phyloP scores from a whole-genome alignment of 1,140 invertebrate species.

The Drosophila seguyi region DNA sequence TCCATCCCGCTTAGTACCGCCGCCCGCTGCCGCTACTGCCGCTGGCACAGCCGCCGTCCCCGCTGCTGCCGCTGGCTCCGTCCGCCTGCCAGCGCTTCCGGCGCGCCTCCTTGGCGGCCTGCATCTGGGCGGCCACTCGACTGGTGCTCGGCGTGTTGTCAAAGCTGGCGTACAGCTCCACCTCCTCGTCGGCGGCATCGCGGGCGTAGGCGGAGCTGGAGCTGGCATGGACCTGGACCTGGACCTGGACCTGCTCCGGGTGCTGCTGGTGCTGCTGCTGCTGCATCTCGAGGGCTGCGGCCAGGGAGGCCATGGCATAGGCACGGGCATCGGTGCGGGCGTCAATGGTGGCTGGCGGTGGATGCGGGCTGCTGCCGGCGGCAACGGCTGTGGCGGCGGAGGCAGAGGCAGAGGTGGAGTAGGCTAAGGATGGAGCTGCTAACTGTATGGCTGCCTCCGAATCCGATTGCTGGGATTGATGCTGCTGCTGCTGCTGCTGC shows the following conservation, averaged over 20 bases:
- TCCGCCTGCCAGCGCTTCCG: conserved; percentile 77
- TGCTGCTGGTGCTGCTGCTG: conserved; percentile 49
- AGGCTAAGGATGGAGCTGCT: background rate
- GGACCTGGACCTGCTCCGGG: background rate
- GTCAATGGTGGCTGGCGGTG: conserved; percentile 35
- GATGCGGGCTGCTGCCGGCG: conserved; percentile 18
- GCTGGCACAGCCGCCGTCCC: conserved; percentile 61
- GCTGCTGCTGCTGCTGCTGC: conserved; percentile 30
- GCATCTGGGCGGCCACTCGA: conserved; percentile 81
- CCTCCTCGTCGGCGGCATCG: conserved; percentile 77
- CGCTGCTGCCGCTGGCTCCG: conserved; percentile 77
- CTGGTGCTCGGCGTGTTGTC: conserved; percentile 74
- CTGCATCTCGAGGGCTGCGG: conserved; percentile 70
- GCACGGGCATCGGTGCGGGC: conserved; percentile 64
- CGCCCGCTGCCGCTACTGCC: conserved; percentile 66
- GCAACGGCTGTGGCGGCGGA: conserved; percentile 14
- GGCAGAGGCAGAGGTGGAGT: conserved; percentile 16
- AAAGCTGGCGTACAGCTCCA: conserved; percentile 80
- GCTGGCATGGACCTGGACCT: conserved; percentile 3
- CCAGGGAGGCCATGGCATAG: conserved; percentile 75
- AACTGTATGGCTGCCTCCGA: conserved; percentile 16
- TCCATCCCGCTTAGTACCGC: conserved; percentile 50
- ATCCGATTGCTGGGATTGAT: conserved; percentile 28
- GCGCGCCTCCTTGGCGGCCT: conserved; percentile 76
- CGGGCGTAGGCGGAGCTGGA: conserved; percentile 23